Evolutionary conservation across 2,797 vertebrate genomes (phyloP).

Genomic region (Sebastes vulpes): DNA sequence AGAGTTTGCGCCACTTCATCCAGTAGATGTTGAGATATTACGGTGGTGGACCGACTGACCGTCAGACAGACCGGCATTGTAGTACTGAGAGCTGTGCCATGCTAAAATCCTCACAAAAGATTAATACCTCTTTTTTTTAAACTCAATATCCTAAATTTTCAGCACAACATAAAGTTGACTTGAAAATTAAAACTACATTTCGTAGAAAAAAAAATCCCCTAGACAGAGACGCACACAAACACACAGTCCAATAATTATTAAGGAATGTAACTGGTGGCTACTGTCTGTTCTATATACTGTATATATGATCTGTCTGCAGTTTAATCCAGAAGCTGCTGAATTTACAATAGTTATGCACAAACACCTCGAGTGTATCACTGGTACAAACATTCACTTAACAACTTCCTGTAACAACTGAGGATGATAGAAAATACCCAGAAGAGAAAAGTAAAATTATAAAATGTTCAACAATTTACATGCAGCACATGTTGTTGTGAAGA

Average conservation of each 20-base stretch:
- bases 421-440: neutral
- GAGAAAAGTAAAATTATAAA: neutral
- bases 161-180: neutral
- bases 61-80: no score
- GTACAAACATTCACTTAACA: neutral
- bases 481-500: neutral
- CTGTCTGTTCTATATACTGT: neutral
- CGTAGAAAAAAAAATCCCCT: neutral
- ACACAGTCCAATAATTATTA: neutral
- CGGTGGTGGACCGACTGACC: neutral
- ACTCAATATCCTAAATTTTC: neutral
- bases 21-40: neutral
- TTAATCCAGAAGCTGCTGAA: neutral
- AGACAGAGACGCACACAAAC: neutral
- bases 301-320: neutral
- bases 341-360: neutral
- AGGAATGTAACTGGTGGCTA: neutral
- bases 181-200: neutral
- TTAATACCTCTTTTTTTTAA: neutral
- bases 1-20: neutral
- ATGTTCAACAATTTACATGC: neutral
- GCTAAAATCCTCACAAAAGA: neutral
- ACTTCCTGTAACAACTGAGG: neutral
- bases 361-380: neutral
- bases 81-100: neutral